phyloP scores from a whole-genome alignment of 2,888 invertebrate species.

The Brachylomia viminalis region DNA sequence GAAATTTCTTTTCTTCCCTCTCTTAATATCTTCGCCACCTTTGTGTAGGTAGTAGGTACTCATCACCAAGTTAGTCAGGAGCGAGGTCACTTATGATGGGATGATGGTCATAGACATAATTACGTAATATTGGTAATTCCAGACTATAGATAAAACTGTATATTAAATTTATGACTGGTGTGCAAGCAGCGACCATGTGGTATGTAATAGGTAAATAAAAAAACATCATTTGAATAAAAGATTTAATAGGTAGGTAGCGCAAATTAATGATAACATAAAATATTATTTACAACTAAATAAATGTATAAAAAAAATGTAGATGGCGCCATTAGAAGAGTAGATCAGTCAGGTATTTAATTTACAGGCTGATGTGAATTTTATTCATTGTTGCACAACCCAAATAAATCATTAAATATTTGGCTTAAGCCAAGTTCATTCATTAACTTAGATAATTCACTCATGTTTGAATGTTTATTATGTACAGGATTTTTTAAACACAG shows the following conservation, averaged over 20 bases:
- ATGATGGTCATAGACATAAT: not conserved
- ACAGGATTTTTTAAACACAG: constrained; percentile 88
- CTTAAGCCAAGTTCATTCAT: constrained; percentile 92
- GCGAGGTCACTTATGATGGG: not conserved
- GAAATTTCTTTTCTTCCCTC: not conserved
- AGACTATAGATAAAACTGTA: too few relatives aligned
- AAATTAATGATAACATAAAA: constrained; percentile 4
- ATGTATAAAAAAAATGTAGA: not conserved
- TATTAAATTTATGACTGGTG: not conserved
- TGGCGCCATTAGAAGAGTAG: constrained; percentile 23
- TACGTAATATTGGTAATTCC: not conserved
- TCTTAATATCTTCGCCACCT: too few relatives aligned
- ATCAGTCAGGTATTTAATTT: constrained; percentile 16
- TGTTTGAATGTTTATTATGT: constrained; percentile 93
- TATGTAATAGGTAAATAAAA: not conserved
- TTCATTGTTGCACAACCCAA: constrained; percentile 90
- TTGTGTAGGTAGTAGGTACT: not conserved
- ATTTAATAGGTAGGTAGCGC: constrained; percentile 8
- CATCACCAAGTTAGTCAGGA: not conserved
- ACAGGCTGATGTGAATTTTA: constrained; percentile 31
- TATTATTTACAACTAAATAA: constrained; percentile 3
- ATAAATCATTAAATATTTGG: constrained; percentile 95
- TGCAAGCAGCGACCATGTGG: not conserved
- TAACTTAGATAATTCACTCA: constrained; percentile 94
- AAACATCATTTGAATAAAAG: not conserved